Base-by-base conservation (phyloP, 2,888 invertebrate species). In the Polylopha cassiicola region DNA sequence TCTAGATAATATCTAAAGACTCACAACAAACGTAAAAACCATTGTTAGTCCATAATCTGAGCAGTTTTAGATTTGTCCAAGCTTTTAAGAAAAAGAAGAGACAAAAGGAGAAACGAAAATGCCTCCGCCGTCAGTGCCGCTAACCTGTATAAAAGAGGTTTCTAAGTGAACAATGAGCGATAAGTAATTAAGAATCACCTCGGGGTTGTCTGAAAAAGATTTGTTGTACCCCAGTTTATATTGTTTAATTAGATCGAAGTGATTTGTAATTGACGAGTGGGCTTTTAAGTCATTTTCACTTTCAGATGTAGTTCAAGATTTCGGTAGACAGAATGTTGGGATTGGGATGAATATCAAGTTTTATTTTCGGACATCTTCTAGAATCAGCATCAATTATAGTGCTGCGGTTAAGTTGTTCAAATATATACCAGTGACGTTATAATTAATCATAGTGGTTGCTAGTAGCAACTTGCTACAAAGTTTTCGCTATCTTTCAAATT, bases 191-290 rank as follows among this genome's bases (percentile, higher is more conserved):
- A 37, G 31, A 34, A 44, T 57, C 54, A 66, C 65, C 60, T 55
- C 51, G 48, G 60, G 49, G 34, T 59, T 55, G 44, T 48, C 48
- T 33, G 50, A 17, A 23, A 47, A 45, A 37, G 71, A 65, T 52
- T 61, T 67, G 42, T 52, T 55, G 49, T 65, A 69, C 54, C 63
- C 67, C 68, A 73, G 64, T 53, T 61, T 65, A 53, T 58, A 50
- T 47, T 45, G 31, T 37, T 17, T 29, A 17, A 28, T 28, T 22
- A 3, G 21, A 28, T 17, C 37, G 16, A 8, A 18, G 17, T 6
- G 17, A 37, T 29, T 23, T n/a, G 30, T 18, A 18, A 2, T n/a
- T 17, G 18, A 38, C 8, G 23, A n/a, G n/a, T n/a, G n/a, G n/a
- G n/a, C n/a, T n/a, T n/a, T n/a, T n/a, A n/a, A n/a, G n/a, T n/a